Base-by-base conservation (phyloP, 64 coral and sea anemone genomes). In the Stichodactyla mertensii region DNA sequence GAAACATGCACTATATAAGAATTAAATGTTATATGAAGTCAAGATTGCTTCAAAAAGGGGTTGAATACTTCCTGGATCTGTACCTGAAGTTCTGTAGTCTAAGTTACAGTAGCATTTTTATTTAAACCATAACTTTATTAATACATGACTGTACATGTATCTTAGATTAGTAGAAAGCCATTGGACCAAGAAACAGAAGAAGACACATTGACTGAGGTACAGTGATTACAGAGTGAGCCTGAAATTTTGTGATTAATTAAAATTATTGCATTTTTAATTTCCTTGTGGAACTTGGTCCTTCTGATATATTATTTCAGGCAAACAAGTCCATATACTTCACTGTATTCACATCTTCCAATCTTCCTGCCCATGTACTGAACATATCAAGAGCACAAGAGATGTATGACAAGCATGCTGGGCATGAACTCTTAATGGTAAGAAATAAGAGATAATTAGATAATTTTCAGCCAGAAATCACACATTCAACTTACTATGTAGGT, bases 281-380 rank as follows among this genome's bases (percentile, higher is more conserved):
- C 36, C 36, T 45, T 45, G 3, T 45, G 36, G 36, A 45, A 45
- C 36, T 45, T 45, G 36, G 36, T 45, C 36, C 31, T 11, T 79
- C 69, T 23, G 20, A 8, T 20, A 52, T 83, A 12, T 4, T 45
- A 53, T 52, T 77, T 54, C 70, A 99, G 97, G 97, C 97, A 5
- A 90, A 92, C 22, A 81, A 93, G 71, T 99, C 97, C 9, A 82
- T 99, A 26, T 99, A 88, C 77, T 99, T 99, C 51, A 99, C 97
- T 18, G 88, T 99, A 8, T 88, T 99, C 36, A 45, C 93, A 4
- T 99, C 97, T 86, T 88, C 97, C 8, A 99, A 95, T 55, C 84
- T 99, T 26, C 97, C 97, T 7, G 60, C 95, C 52, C 97, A 99
- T 45, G 89, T 99, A 27, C 87, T 85, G 0, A 99, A 80, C 31